These are phyloP conservation scores for Diplodus sargus DNA, from an alignment of 2,797 vertebrate genomes.

Conservation along the genomic window DNA sequence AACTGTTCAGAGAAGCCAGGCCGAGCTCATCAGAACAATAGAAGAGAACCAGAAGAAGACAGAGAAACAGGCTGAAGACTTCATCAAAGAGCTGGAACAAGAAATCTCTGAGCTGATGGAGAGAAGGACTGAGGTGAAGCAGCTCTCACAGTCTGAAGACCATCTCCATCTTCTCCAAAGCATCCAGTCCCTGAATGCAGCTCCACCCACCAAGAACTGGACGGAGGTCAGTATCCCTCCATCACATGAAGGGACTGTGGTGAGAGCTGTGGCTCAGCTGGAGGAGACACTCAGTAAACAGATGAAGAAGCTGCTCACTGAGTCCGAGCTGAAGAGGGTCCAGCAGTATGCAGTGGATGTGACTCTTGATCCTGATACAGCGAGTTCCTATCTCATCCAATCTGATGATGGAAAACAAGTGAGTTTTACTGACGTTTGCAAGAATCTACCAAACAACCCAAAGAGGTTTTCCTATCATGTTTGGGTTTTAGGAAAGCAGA, in stretches of 20 bases:
- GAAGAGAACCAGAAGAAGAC: not conserved
- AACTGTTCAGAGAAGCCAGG: not conserved
- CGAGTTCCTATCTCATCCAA: accelerated
- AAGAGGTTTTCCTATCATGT: not conserved
- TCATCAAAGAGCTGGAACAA: conserved; percentile 7
- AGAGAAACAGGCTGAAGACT: not conserved
- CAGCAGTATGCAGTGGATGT: conserved; percentile 13
- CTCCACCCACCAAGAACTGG: conserved; percentile 7
- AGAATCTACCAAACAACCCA: not conserved
- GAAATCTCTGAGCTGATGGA: conserved; percentile 11
- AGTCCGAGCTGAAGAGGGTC: not conserved
- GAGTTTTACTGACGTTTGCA: accelerated
- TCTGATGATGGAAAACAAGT: not conserved
- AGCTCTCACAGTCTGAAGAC: not conserved
- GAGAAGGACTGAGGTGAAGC: not conserved
- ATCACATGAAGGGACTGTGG: not conserved
- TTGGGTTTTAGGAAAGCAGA: not conserved
- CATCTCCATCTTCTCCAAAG: not conserved
- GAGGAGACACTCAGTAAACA: not conserved
- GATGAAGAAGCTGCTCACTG: not conserved
- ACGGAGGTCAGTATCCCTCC: not conserved
- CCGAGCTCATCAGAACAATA: not conserved
- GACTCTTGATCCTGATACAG: conserved; percentile 12
- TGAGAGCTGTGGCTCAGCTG: not conserved
- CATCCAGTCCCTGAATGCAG: not conserved